Evolutionary conservation across 2,797 vertebrate species (phyloP), one percentile per base, ranked within the genome.

Genomic region (Phoebastria nigripes): DNA sequence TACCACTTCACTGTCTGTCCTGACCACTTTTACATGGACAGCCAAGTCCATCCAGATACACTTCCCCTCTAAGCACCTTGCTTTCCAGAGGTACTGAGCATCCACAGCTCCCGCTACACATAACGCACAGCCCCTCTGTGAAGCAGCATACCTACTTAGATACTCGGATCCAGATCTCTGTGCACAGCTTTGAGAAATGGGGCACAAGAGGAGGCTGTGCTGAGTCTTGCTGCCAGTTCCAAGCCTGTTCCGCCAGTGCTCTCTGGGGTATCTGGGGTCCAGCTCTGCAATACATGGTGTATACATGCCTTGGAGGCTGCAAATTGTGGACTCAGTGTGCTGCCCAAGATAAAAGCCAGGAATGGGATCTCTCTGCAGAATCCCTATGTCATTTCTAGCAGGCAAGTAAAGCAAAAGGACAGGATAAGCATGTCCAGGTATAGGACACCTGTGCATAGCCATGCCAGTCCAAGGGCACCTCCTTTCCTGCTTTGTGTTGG

Each of bases 211-310:
- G 25, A 72, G 42, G 49, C 46, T 54, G 41, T 35, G 66, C 28
- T 8, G 2, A 59, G 28, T 3, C 52, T 21, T 35, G 47, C 56
- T 76, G 52, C 29, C 4, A 2, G 20, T 21, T 41, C 61, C 42
- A 44, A 65, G n/a, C 11, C 66, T 12, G 0, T 3, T 51, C 2
- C 25, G 26, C 35, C 1, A 2, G 2, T 1, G 21, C 58, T 37
- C 49, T 7, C n/a, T 21, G 7, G 5, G 47, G 11, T 26, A 9
- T 5, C 10, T 11, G 2, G 2, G 69, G 5, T 21, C 72, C 42
- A 35, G 55, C 69, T 67, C 76, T 39, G 25, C 73, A 41, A 3
- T 7, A 4, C 61, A 1, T 17, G 11, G 25, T 2, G 24, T 12
- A 37, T 8, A 1, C 11, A 5, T 9, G 41, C 46, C 55, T 39